Evolutionary conservation across 1,140 invertebrate genomes (phyloP), one percentile per base, ranked within the genome.

Genomic region (Drosophila miranda): DNA sequence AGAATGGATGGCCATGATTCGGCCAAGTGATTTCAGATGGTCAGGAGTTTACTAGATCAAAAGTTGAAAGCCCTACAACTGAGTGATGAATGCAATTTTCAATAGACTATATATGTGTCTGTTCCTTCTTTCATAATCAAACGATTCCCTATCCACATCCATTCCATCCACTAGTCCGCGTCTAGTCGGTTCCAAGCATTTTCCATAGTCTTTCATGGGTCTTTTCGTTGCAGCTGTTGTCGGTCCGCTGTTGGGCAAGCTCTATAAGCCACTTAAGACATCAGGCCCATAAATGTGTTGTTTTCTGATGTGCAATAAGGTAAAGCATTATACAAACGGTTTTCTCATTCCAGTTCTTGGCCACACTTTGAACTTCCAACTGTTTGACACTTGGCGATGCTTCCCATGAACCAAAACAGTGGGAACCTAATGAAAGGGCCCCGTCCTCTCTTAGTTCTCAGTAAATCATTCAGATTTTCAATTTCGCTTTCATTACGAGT

Each of bases 21-120:
- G 45, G 44, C 14, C 44, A 41, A 52, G 53, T 67, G 68, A 71
- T 57, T 68, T 34, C 41, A 71, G 45, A 70, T 70, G 66, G 66
- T 70, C 67, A 70, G 70, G 55, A 70, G 67, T 70, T 70, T 70
- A 70, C 53, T 69, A 46, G 67, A 70, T 58, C 67, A 70, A 70
- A 70, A 70, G 67, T 70, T 70, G 53, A 70, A 70, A 70, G 66
- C 66, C 66, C 68, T 69, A 19, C 28, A 43, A 52, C 19, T 26
- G 49, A 48, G 66, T 69, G 66, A 69, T 69, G 66, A 69, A 68
- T 69, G 63, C 51, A 51, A 68, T 44, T 68, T 67, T 55, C 26
- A 55, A 68, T 55, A 41, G 34, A 52, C 28, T 21, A 41, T 43
- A 41, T 41, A 50, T 48, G 41, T 42, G 43, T 30, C 7, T 30